These are phyloP conservation scores for Ceryle rudis DNA, from an alignment of 2,797 vertebrate genomes.

Conservation along the genomic window DNA sequence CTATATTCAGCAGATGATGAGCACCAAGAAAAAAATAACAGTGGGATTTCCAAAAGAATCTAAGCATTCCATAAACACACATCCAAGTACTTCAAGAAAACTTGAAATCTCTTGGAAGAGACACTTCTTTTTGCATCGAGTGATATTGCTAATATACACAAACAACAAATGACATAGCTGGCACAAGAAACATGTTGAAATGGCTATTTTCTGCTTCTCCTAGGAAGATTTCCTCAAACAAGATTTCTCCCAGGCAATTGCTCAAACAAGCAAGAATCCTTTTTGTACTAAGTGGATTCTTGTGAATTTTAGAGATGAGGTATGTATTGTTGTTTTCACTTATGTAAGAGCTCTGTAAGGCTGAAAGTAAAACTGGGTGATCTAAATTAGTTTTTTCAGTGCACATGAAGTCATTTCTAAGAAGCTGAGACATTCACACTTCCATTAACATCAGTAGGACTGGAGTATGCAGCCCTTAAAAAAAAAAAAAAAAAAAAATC, in stretches of 20 bases:
- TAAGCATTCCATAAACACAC: neutral
- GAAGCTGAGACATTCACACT: conserved; percentile 6
- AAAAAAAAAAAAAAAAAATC: neutral
- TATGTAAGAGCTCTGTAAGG: neutral
- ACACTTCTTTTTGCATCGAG: neutral
- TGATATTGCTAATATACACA: neutral
- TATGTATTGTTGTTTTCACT: neutral
- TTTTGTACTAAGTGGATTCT: neutral
- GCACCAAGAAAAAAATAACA: neutral
- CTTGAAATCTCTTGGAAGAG: neutral
- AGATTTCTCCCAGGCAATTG: neutral
- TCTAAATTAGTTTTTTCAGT: neutral
- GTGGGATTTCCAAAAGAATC: neutral
- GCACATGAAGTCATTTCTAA: neutral
- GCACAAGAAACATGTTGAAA: neutral
- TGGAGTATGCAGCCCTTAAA: neutral
- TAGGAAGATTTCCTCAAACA: neutral
- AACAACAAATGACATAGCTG: neutral
- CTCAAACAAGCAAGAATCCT: neutral
- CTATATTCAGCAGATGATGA: neutral
- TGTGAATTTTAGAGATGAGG: neutral
- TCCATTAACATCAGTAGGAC: neutral
- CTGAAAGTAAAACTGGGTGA: neutral
- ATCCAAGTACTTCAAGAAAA: neutral
- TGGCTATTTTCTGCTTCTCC: neutral